Percentiles rank a stretch among this genome's conserved stretches.
These are phyloP conservation scores for Eptesicus fuscus DNA, from an alignment of 2,113 vertebrate genomes.

Conservation along the genomic window DNA sequence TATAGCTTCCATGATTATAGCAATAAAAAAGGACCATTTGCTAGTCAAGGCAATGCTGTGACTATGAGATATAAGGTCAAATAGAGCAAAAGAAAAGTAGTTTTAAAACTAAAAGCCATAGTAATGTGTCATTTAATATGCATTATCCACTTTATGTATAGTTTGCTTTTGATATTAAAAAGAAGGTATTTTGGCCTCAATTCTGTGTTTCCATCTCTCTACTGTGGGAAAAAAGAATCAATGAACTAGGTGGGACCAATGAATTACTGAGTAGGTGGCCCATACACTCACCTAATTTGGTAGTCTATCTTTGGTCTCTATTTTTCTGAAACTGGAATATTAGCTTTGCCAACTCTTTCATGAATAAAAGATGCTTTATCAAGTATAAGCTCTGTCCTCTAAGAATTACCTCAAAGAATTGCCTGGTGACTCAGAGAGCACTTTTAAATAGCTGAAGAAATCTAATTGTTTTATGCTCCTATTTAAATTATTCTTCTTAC, in stretches of 20 bases:
- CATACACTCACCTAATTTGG: not conserved
- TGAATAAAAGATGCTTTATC: not conserved
- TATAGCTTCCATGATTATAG: slow-evolving; percentile 16
- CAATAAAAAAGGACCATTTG: slow-evolving; percentile 54
- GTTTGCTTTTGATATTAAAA: not conserved
- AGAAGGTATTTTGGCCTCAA: not conserved
- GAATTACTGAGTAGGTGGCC: not conserved
- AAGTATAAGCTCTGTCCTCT: not conserved
- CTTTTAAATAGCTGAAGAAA: not conserved
- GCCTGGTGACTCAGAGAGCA: not conserved
- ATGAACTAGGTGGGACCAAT: not conserved
- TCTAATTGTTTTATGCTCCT: not conserved
- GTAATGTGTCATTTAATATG: not conserved
- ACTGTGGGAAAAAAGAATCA: not conserved
- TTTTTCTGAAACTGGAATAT: slow-evolving; percentile 21
- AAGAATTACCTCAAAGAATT: not conserved
- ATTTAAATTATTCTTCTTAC: not conserved
- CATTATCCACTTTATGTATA: not conserved
- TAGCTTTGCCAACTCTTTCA: slow-evolving; percentile 3
- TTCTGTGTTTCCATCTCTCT: not conserved
- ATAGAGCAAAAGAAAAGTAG: slow-evolving; percentile 41
- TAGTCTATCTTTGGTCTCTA: not conserved
- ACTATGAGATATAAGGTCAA: slow-evolving; percentile 40
- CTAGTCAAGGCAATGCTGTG: not conserved
- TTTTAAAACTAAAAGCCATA: not conserved